Evolutionary conservation across 2,113 vertebrate genomes (phyloP), one percentile per base, ranked within the genome.

Genomic region (Aspidoscelis tigris): DNA sequence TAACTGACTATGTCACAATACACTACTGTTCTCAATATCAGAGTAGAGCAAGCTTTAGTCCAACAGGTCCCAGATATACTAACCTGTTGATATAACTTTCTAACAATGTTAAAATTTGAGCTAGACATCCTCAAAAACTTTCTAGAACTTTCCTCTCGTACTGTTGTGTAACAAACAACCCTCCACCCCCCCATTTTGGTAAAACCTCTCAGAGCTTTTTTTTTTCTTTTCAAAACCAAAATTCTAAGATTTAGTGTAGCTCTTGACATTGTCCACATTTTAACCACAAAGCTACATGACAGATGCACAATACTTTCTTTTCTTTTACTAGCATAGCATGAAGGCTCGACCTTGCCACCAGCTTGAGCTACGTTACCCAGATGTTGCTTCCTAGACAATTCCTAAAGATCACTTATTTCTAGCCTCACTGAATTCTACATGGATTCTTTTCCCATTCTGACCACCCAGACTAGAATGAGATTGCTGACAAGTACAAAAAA

Each of bases 401-500:
- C 18, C 43, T 58, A 41, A 1, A 0, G 44, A 68, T 50, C 82
- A 74, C 55, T 84, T 92, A 78, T 86, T 82, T 33, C 81, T 50
- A 68, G 2, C 33, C 39, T 83, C 22, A 87, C 86, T 89, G 43
- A 50, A 80, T 74, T 80, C 83, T 79, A 14, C 43, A 74, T 66
- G 22, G 70, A 74, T 66, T 70, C 55, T 74, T 43, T 65, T 79
- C 43, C 77, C 70, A 74, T 43, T 53, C 55, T 66, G 70, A 80
- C 71, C 81, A 75, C 77, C 21, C 83, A 79, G 55, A 80, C 65
- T 85, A 80, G 77, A 88, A 69, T 69, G 86, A 76, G 88, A 92
- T 88, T 41, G 90, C 89, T 93, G 89, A 92, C 89, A 94, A 89
- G 91, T 92, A 93, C 88, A 91, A 90, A 85, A 80, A 94, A 91